These are phyloP conservation scores for Festucalex cinctus DNA, from an alignment of 2,113 vertebrate genomes.

Conservation along the genomic window DNA sequence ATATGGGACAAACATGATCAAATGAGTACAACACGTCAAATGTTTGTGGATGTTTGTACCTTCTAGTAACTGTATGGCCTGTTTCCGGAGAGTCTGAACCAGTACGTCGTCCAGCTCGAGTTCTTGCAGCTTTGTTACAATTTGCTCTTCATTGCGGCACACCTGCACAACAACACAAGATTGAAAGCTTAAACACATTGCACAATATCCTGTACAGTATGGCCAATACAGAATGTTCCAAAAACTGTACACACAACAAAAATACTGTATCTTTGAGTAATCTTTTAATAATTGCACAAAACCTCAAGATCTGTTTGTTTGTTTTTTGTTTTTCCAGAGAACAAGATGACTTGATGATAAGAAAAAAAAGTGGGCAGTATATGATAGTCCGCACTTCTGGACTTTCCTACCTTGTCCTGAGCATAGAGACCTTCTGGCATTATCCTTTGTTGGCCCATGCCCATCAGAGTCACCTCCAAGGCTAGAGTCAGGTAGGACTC, in stretches of 20 bases:
- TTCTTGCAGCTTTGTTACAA: slow-evolving; percentile 89
- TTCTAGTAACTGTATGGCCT: slow-evolving; percentile 90
- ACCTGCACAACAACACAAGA: slow-evolving; percentile 59
- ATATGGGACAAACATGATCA: not conserved
- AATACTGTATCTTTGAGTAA: no score
- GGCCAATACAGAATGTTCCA: not conserved
- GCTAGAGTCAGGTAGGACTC: slow-evolving; percentile 95
- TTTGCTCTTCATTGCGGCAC: slow-evolving; percentile 96
- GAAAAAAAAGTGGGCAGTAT: not conserved
- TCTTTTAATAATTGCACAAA: no score
- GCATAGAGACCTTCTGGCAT: slow-evolving; percentile 97
- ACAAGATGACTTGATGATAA: no score
- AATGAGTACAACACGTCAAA: not conserved
- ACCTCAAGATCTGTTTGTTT: no score
- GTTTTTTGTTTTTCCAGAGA: no score
- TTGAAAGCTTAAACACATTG: not conserved
- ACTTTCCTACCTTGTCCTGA: slow-evolving; percentile 82
- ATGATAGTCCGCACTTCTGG: not conserved
- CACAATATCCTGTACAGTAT: not conserved
- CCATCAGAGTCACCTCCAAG: slow-evolving; percentile 95
- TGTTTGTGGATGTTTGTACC: slow-evolving; percentile 64
- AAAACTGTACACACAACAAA: not conserved
- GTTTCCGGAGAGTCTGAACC: slow-evolving; percentile 89
- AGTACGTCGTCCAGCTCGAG: slow-evolving; percentile 88
- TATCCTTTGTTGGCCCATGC: slow-evolving; percentile 96